phyloP scores from a whole-genome alignment of 2,888 invertebrate species.

The Drepana falcataria region DNA sequence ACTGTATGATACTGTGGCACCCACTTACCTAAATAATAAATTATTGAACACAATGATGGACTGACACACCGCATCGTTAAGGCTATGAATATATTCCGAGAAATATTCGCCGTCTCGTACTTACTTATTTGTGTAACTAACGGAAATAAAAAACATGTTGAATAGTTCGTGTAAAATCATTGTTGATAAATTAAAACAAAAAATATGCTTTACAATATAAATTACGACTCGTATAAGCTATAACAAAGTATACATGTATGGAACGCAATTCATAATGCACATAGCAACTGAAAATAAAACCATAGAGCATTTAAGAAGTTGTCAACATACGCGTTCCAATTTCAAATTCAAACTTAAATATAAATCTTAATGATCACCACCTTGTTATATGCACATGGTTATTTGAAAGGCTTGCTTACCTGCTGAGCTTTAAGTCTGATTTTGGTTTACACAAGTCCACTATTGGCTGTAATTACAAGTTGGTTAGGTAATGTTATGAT shows the following conservation, averaged over 20 bases:
- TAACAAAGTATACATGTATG: not conserved
- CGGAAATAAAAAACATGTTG: not conserved
- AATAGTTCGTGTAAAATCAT: not conserved
- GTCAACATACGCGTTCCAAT: conserved; percentile 52
- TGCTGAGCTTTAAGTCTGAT: conserved; percentile 12
- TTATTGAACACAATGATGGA: conserved; percentile 17
- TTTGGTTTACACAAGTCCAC: conserved; percentile 14
- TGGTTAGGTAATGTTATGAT: conserved; percentile 42
- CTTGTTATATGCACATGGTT: conserved; percentile 12
- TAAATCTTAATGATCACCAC: conserved; percentile 48
- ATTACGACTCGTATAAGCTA: no score
- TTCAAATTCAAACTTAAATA: conserved; percentile 60
- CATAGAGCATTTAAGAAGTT: conserved; percentile 19
- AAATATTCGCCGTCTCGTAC: not conserved
- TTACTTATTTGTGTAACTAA: not conserved
- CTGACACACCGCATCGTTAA: conserved; percentile 5
- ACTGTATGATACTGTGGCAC: conserved; percentile 14
- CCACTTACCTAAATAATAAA: conserved; percentile 36
- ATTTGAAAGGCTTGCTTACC: not conserved
- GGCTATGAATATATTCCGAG: not conserved
- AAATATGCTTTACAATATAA: not conserved
- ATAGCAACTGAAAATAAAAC: conserved; percentile 10
- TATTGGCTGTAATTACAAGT: conserved; percentile 14
- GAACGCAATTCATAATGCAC: not conserved
- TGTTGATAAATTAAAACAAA: not conserved